A percentile compares a stretch with the other conserved stretches of the same genome.
phyloP scores from a whole-genome alignment of 2,888 invertebrate genomes.

The Caenorhabditis macrosperma region DNA sequence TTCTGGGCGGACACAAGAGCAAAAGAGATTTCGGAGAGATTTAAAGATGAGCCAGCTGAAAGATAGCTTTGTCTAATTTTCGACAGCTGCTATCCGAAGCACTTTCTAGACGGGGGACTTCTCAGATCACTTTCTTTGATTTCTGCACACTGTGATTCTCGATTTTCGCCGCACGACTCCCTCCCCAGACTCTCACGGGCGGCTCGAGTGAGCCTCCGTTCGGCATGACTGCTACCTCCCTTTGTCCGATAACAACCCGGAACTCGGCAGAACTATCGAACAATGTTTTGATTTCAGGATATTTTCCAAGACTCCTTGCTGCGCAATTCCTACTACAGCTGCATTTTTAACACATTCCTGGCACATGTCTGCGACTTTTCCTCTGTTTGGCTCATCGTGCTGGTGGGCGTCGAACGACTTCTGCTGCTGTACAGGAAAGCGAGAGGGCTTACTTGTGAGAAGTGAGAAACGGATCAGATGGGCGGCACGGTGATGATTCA shows the following conservation, averaged over 20 bases:
- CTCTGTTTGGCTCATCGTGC: conserved; percentile 77
- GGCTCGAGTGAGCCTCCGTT: background rate
- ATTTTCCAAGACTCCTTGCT: conserved; percentile 58
- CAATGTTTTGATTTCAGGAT: conserved; percentile 38
- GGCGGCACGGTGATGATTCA: no score
- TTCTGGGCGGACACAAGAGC: conserved; percentile 13
- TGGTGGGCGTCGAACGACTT: conserved; percentile 75
- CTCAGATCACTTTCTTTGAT: no score
- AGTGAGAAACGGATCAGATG: conserved; percentile 25
- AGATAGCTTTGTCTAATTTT: conserved; percentile 6
- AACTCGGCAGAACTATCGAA: background rate
- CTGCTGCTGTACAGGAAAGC: conserved; percentile 69
- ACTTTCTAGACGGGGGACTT: no score
- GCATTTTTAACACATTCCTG: conserved; percentile 68
- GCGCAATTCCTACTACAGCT: conserved; percentile 62
- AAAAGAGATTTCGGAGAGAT: conserved; percentile 22
- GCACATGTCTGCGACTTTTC: conserved; percentile 78
- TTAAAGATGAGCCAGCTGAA: conserved; percentile 1
- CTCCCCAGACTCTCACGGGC: background rate
- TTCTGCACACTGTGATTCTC: background rate
- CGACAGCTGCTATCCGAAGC: no score
- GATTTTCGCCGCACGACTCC: background rate
- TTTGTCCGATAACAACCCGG: background rate
- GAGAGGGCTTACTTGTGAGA: conserved; percentile 65
- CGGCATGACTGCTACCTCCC: conserved; percentile 15